Conservation (phyloP, 64 coral and sea anemone genomes). For the Pocillopora verrucosa region DNA sequence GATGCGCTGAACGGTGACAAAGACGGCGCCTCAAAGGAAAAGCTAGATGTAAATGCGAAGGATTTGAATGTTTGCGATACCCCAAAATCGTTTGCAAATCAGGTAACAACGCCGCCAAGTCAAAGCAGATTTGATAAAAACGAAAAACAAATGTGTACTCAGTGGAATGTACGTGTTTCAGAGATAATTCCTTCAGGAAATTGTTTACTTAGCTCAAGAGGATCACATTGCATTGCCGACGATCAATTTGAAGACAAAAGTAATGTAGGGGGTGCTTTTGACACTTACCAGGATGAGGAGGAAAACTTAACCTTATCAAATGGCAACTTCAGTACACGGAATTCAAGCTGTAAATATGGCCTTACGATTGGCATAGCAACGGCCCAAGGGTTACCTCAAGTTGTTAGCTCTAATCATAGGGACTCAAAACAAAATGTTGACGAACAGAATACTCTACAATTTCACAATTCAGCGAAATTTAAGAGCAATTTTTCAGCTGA, state of each 20-base stretch:
- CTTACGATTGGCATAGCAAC: conserved; percentile 36
- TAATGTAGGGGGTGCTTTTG: not conserved
- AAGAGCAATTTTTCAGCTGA: not conserved
- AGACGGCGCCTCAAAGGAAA: conserved; percentile 5
- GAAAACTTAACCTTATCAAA: not conserved
- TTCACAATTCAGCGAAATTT: conserved; percentile 13
- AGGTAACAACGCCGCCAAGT: not conserved
- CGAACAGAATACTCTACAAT: not conserved
- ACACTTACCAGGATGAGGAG: conserved; percentile 11
- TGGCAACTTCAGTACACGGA: not conserved
- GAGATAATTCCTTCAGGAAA: conserved; percentile 13
- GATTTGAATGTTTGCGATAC: not conserved
- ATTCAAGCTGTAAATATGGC: conserved; percentile 1
- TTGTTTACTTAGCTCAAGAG: conserved; percentile 25
- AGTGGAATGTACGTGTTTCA: conserved; percentile 23
- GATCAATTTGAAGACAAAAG: conserved; percentile 19
- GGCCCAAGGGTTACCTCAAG: not conserved
- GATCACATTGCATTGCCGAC: not conserved
- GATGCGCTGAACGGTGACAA: not conserved
- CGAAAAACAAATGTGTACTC: conserved; percentile 24
- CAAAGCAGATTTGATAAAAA: conserved; percentile 8
- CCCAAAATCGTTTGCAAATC: not conserved
- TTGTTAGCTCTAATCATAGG: not conserved
- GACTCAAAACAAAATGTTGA: not conserved
- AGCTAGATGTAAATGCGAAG: not conserved